Evolutionary conservation across 2,888 invertebrate genomes (phyloP).

Genomic region (Drosophila anomalata): DNA sequence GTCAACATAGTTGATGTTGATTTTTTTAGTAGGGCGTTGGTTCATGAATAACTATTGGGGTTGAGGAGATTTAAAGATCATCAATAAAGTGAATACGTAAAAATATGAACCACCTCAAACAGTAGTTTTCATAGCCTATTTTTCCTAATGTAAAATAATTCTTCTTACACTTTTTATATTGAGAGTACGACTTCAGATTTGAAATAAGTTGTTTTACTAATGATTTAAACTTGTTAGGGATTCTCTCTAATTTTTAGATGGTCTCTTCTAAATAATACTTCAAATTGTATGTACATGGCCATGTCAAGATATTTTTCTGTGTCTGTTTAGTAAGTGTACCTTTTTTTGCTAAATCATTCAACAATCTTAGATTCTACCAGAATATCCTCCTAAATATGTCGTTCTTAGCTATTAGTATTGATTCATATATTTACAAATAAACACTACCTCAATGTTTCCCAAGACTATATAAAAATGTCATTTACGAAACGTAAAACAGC

Average conservation of each 20-base stretch:
- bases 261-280: constrained; percentile 70
- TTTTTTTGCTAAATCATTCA: constrained; percentile 16
- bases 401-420: constrained; percentile 21
- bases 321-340: constrained; percentile 8
- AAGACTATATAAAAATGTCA: background rate
- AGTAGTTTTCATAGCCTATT: background rate
- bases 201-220: background rate
- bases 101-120: background rate
- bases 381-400: constrained; percentile 4
- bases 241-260: constrained; percentile 37
- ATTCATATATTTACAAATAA: constrained; percentile 36
- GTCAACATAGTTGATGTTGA: background rate
- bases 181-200: background rate
- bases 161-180: background rate
- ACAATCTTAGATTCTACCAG: constrained; percentile 18
- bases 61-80: no score
- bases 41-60: no score
- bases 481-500: background rate
- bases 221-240: constrained; percentile 1
- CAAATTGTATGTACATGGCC: constrained; percentile 70
- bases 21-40: background rate
- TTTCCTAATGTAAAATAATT: background rate
- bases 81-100: no score
- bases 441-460: constrained; percentile 11
- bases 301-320: constrained; percentile 25